Conservation (phyloP, 2,113 vertebrate species). For the Trachemys scripta region DNA sequence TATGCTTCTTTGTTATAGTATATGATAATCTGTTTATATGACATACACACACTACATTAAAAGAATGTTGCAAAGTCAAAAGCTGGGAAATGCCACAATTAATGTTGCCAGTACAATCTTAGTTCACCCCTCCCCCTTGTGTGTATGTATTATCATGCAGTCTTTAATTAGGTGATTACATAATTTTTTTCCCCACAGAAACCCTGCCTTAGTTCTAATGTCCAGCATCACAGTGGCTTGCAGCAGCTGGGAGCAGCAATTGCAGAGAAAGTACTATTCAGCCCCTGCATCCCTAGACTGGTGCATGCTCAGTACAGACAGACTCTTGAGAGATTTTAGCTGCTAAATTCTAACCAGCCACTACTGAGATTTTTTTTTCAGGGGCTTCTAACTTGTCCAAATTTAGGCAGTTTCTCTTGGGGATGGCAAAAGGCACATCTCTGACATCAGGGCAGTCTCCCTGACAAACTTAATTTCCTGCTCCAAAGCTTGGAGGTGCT, state of each 20-base stretch:
- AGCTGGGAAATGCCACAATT: not conserved
- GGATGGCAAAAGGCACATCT: not conserved
- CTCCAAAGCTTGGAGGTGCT: not conserved
- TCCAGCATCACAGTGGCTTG: not conserved
- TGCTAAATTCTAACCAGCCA: not conserved
- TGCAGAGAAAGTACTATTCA: not conserved
- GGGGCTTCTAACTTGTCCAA: not conserved
- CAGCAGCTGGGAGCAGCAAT: not conserved
- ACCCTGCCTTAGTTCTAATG: not conserved
- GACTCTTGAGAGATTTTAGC: not conserved
- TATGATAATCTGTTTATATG: not conserved
- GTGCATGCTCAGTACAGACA: not conserved
- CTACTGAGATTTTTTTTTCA: not conserved
- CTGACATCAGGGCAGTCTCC: not conserved
- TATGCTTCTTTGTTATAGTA: not conserved
- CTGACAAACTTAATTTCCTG: accelerated
- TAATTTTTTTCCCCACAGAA: not conserved
- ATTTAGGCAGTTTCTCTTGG: not conserved
- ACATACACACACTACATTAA: not conserved
- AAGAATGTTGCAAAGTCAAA: not conserved
- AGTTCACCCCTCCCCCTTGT: not conserved
- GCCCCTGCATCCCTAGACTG: not conserved
- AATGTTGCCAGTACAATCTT: not conserved
- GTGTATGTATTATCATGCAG: not conserved
- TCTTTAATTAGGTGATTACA: not conserved